Evolutionary conservation across 2,888 invertebrate genomes (phyloP).

Genomic region (Sussaba pulchella): DNA sequence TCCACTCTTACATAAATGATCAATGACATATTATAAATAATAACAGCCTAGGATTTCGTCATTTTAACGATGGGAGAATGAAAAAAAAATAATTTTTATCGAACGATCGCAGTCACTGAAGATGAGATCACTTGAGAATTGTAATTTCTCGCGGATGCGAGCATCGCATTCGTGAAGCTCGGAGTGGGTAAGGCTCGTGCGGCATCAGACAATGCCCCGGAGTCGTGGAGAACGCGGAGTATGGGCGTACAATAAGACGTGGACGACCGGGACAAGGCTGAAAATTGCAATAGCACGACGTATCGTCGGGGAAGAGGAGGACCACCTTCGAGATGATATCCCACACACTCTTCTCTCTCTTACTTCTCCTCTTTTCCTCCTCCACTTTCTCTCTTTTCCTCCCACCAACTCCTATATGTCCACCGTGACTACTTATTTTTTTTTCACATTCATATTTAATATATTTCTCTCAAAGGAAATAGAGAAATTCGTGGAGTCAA

Average conservation of each 20-base stretch:
- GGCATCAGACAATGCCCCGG: slow-evolving; percentile 6
- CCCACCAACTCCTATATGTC: not conserved
- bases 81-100: not conserved
- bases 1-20: too few relatives aligned
- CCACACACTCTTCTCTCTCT: slow-evolving; percentile 36
- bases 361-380: not conserved
- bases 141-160: slow-evolving; percentile 4
- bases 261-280: slow-evolving; percentile 51
- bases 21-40: too few relatives aligned
- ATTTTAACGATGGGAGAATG: not conserved
- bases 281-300: slow-evolving; percentile 59
- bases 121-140: slow-evolving; percentile 12
- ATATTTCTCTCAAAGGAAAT: too few relatives aligned
- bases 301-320: slow-evolving; percentile 53
- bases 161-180: not conserved
- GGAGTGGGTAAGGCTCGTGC: slow-evolving; percentile 9
- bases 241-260: slow-evolving; percentile 35
- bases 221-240: not conserved
- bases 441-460: too few relatives aligned
- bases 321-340: slow-evolving; percentile 55
- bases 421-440: too few relatives aligned
- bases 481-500: too few relatives aligned
- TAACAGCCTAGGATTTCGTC: too few relatives aligned
- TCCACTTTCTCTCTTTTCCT: slow-evolving; percentile 10
- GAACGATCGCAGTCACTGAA: not conserved